Evolutionary conservation across 1,140 invertebrate species (phyloP).

Genomic region (Zaprionus nigranus): DNA sequence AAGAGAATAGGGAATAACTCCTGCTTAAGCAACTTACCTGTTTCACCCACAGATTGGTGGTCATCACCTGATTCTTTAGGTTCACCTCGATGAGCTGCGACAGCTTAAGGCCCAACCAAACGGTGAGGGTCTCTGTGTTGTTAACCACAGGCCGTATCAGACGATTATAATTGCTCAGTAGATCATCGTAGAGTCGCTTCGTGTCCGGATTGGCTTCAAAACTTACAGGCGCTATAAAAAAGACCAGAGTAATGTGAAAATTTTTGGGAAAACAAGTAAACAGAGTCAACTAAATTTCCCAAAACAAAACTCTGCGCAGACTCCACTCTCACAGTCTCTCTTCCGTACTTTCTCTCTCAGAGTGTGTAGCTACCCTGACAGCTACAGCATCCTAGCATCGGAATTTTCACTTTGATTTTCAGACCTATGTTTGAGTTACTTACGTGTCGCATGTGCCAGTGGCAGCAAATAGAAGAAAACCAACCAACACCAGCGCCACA

Average conservation of each 20-base stretch:
- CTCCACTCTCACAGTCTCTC: slow-evolving; percentile 32
- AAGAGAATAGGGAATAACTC: not conserved
- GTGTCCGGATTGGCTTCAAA: slow-evolving; percentile 95
- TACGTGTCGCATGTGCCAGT: slow-evolving; percentile 72
- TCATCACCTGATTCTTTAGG: slow-evolving; percentile 97
- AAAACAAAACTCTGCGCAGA: slow-evolving; percentile 68
- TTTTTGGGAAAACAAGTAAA: slow-evolving; percentile 17
- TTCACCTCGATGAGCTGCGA: slow-evolving; percentile 99
- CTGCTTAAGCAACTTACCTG: slow-evolving; percentile 86
- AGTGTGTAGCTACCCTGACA: slow-evolving; percentile 53
- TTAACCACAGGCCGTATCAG: slow-evolving; percentile 97
- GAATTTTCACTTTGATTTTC: slow-evolving; percentile 61
- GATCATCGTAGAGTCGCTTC: slow-evolving; percentile 95
- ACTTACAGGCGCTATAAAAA: slow-evolving; percentile 84
- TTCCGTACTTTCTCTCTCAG: slow-evolving; percentile 15
- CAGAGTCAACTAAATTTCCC: slow-evolving; percentile 47
- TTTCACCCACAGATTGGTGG: slow-evolving; percentile 97
- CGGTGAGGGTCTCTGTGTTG: slow-evolving; percentile 96
- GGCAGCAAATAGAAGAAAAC: slow-evolving; percentile 61
- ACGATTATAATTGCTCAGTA: slow-evolving; percentile 98
- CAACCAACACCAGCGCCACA: slow-evolving; percentile 64
- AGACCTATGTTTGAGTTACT: slow-evolving; percentile 10
- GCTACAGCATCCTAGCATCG: slow-evolving; percentile 67
- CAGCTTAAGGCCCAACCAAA: slow-evolving; percentile 95
- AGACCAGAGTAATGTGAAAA: slow-evolving; percentile 7